Evolutionary conservation across 2,888 invertebrate species (phyloP).

Genomic region (Arenicola marina): DNA sequence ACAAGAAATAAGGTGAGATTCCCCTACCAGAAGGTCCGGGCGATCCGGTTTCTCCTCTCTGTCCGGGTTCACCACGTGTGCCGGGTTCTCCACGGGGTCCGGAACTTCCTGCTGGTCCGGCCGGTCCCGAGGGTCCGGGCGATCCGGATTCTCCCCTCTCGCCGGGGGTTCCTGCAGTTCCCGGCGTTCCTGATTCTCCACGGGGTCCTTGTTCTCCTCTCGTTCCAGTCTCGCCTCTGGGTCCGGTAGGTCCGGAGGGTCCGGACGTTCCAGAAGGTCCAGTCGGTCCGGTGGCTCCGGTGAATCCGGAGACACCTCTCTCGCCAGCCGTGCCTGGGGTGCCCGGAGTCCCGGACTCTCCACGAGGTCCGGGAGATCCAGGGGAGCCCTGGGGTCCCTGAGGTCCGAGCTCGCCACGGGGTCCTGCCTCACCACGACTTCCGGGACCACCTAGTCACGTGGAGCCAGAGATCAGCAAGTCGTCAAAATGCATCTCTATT

Average conservation of each 20-base stretch:
- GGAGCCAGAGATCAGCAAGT: too few relatives aligned
- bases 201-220: slow-evolving; percentile 46
- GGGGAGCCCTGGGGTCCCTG: slow-evolving; percentile 4
- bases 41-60: background rate
- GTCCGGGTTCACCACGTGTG: slow-evolving; percentile 72
- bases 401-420: too few relatives aligned
- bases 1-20: background rate
- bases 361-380: slow-evolving; percentile 13
- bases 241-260: slow-evolving; percentile 39
- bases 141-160: slow-evolving; percentile 21
- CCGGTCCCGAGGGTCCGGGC: slow-evolving; percentile 16
- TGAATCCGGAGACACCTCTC: background rate
- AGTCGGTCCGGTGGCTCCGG: slow-evolving; percentile 15
- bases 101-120: slow-evolving; percentile 9
- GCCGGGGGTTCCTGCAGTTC: slow-evolving; percentile 66
- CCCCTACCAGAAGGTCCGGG: slow-evolving; percentile 19
- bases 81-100: background rate
- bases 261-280: slow-evolving; percentile 28
- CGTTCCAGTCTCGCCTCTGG: slow-evolving; percentile 35
- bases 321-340: slow-evolving; percentile 64
- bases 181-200: slow-evolving; percentile 56
- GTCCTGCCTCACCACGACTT: slow-evolving; percentile 7
- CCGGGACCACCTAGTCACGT: too few relatives aligned
- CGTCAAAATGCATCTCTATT: too few relatives aligned
- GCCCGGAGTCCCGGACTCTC: slow-evolving; percentile 19